A percentile compares a stretch with the other conserved stretches of the same genome.
Conservation (phyloP, 2,113 vertebrate genomes). For the Epinephelus cyanopodus region DNA sequence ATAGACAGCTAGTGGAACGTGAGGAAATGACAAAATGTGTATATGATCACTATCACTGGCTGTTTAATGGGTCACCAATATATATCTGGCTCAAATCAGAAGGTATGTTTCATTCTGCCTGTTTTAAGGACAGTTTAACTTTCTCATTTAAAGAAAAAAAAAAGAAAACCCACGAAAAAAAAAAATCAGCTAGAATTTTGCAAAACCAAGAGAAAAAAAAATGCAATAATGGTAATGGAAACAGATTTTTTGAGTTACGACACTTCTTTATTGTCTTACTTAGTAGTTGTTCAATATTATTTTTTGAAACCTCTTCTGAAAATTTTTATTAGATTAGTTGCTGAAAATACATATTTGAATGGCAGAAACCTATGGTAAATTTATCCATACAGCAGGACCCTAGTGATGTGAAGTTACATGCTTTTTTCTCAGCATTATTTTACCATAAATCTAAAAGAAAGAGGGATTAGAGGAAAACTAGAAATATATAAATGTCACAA, state of each 20-base stretch:
- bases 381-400: not conserved
- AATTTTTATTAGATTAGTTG: not conserved
- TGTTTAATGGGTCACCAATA: not conserved
- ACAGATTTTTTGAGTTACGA: conserved; percentile 2
- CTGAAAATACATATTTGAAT: conserved; percentile 20
- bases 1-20: too few relatives aligned
- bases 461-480: not conserved
- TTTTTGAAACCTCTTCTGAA: conserved; percentile 7
- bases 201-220: not conserved
- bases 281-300: not conserved
- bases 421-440: not conserved
- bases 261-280: conserved; percentile 26
- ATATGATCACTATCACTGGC: too few relatives aligned
- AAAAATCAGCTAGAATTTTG: not conserved
- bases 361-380: not conserved
- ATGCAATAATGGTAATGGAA: not conserved
- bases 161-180: not conserved
- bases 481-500: conserved; percentile 7
- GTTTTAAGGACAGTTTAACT: not conserved
- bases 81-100: not conserved
- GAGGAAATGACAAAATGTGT: too few relatives aligned
- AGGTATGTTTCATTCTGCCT: not conserved
- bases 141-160: conserved; percentile 1
- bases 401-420: not conserved
- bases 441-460: not conserved